Base-by-base conservation (phyloP, 2,888 invertebrate genomes). In the Acleris literana region DNA sequence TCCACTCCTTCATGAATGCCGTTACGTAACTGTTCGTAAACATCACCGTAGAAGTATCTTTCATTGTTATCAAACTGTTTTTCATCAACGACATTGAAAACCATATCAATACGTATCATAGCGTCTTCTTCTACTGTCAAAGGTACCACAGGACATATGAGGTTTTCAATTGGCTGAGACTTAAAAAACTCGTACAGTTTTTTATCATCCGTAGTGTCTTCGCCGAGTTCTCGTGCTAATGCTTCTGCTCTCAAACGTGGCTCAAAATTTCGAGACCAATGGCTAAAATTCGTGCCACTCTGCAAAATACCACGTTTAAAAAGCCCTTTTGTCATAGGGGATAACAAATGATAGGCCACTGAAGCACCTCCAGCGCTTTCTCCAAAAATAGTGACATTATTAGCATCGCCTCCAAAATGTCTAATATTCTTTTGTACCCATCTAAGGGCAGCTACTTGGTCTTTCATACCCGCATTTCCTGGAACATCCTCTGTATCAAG, bases 231-330 rank as follows among this genome's bases (percentile, higher is more conserved):
- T 39, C 67, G 57, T 9, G 68, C 71, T n/a, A 69, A 33, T 9
- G 66, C 61, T 44, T 68, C 55, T 13, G 71, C 71, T 82, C 76
- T 16, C 86, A 93, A 93, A 29, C 90, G 86, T 0, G 92, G 91
- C 20, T 94, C 63, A 2, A 59, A 59, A 29, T 16, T 84, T 59
- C 85, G 85, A 0, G 93, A 92, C 94, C 94, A 94, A 0, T 93
- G 87, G 74, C 92, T 90, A 20, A 94, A 84, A 9, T 93, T 90
- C 1, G 93, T 94, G 0, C 95, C 95, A 73, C 95, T 95, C 75
- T 95, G 94, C 1, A 95, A 92, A 48, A 95, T 95, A 11, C 89
- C 74, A 51, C 71, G 69, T n/a, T 74, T 68, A 33, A 75, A 74
- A 4, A 77, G 55, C 1, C 71, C 72, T 71, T 70, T 70, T 13